phyloP scores from a whole-genome alignment of 2,888 invertebrate species.

The Malthinus flaveolus region DNA sequence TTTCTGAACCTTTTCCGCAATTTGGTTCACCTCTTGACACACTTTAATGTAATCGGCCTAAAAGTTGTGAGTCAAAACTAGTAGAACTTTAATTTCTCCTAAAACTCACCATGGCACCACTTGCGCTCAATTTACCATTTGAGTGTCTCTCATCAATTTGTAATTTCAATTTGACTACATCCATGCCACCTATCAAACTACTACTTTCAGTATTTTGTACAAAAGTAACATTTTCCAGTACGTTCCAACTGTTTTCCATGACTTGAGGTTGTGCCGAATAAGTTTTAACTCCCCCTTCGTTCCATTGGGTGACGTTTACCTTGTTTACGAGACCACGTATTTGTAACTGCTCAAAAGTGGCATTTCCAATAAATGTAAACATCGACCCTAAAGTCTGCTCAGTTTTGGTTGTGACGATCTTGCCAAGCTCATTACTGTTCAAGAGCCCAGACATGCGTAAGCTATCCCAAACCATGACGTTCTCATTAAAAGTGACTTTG shows the following conservation, averaged over 20 bases:
- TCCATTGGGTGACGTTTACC: conserved; percentile 56
- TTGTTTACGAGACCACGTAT: conserved; percentile 45
- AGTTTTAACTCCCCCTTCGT: conserved; percentile 48
- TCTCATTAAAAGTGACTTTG: conserved; percentile 51
- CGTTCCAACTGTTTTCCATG: conserved; percentile 57
- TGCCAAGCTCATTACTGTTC: conserved; percentile 50
- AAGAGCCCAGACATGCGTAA: conserved; percentile 46
- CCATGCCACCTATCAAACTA: conserved; percentile 46
- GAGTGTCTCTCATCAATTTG: conserved; percentile 40
- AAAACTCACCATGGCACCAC: conserved; percentile 41
- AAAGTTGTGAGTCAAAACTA: conserved; percentile 31
- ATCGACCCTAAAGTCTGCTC: conserved; percentile 46
- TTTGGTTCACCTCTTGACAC: conserved; percentile 45
- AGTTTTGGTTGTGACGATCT: conserved; percentile 51
- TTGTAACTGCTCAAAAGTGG: conserved; percentile 38
- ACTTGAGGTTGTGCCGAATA: conserved; percentile 47
- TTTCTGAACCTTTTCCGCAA: conserved; percentile 43
- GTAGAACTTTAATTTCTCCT: too few species aligned
- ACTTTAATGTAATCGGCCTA: conserved; percentile 45
- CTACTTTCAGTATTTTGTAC: conserved; percentile 45
- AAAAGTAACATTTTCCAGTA: conserved; percentile 51
- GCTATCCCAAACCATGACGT: conserved; percentile 45
- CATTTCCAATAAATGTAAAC: conserved; percentile 46
- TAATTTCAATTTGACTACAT: conserved; percentile 43
- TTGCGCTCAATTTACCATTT: conserved; percentile 39